Evolutionary conservation across 2,888 invertebrate genomes (phyloP).

Genomic region (Panorpa germanica): DNA sequence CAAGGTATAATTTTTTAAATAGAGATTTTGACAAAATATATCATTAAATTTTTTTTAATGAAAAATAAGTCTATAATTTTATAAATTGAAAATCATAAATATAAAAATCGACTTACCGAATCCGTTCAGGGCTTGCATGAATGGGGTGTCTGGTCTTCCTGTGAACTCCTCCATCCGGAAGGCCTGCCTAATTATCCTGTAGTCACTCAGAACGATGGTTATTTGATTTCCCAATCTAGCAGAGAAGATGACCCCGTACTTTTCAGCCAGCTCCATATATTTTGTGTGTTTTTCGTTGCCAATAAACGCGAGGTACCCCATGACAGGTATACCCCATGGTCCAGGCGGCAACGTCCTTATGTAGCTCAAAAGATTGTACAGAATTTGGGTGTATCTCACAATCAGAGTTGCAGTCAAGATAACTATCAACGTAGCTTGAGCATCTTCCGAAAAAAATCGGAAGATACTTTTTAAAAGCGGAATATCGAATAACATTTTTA

Average conservation of each 20-base stretch:
- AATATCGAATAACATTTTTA: too few species aligned
- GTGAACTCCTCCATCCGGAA: constrained; percentile 76
- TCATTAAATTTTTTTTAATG: constrained; percentile 4
- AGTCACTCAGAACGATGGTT: constrained; percentile 72
- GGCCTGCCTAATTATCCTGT: constrained; percentile 67
- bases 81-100: too few species aligned
- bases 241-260: constrained; percentile 68
- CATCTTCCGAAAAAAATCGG: too few species aligned
- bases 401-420: too few species aligned
- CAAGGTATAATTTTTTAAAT: too few species aligned
- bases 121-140: constrained; percentile 71
- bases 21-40: too few species aligned
- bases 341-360: constrained; percentile 55
- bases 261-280: constrained; percentile 54
- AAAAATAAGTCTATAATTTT: constrained; percentile 2
- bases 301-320: constrained; percentile 70
- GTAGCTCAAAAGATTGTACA: too few species aligned
- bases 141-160: constrained; percentile 69
- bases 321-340: constrained; percentile 70
- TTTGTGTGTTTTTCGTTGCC: constrained; percentile 56
- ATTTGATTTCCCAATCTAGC: constrained; percentile 64
- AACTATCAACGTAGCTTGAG: too few species aligned
- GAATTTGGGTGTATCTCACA: too few species aligned
- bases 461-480: too few species aligned
- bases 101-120: constrained; percentile 65